Evolutionary conservation across 2,888 invertebrate genomes (phyloP), one percentile per base, ranked within the genome.

Genomic region (Leptinotarsa haldemani): DNA sequence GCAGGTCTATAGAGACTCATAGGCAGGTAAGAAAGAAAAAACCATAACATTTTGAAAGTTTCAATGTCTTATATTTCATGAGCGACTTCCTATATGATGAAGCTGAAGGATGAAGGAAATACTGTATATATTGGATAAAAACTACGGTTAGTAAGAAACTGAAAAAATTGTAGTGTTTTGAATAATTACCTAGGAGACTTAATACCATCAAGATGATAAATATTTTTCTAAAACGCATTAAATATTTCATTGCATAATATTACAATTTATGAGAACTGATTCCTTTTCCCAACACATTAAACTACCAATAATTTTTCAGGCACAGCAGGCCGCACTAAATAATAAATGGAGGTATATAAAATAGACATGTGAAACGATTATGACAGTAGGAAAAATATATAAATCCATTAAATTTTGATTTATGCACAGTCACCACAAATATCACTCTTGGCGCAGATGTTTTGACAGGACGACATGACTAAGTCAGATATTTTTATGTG

Each of bases 381-480:
- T 69, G 74, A 71, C 74, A 65, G 68, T 30, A 30, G 47, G 56
- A 68, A 56, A 50, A 68, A 68, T 56, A 68, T 56, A 68, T 56
- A 68, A 58, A 68, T 72, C 75, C 64, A 70, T 75, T 75, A 73
- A 70, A 70, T 50, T 74, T 74, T 78, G 78, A 78, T 74, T 76
- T 73, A 78, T 63, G 48, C 67, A 25, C 63, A 67, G 70, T 71
- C 73, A 22, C 68, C 74, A 76, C 73, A 71, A 73, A 71, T 71
- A 70, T 69, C 68, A 46, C 46, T 50, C 67, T 65, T 30, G 47
- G 56, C 69, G 74, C 78, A 78, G 77, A 78, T 78, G 78, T 78
- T 77, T 74, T 78, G 78, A 78, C 78, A 76, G 48, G 67, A 52
- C 66, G 73, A 75, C 74, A 74, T 30, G 16, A 71, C 65, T 75